These are phyloP conservation scores for Dryobates pubescens DNA, from an alignment of 2,797 vertebrate genomes.

Conservation along the genomic window DNA sequence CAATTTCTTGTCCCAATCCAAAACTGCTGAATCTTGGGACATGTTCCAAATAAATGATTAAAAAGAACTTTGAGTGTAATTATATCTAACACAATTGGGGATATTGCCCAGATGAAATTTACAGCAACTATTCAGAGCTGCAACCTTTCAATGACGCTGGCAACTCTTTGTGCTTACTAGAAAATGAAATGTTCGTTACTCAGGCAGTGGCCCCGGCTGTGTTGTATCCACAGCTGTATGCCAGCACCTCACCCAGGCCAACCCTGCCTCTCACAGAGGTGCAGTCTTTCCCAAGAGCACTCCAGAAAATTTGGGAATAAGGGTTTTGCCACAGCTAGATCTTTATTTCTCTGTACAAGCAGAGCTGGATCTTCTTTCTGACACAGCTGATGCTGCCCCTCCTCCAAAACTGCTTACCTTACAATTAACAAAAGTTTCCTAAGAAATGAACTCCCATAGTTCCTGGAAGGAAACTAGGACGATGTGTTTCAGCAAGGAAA, in stretches of 20 bases:
- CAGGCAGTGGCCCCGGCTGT: constrained; percentile 7
- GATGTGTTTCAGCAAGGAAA: neutral
- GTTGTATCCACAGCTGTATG: constrained; percentile 33
- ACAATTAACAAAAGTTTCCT: constrained; percentile 7
- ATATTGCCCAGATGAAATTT: constrained; percentile 69
- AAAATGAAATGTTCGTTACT: constrained; percentile 29
- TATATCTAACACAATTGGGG: constrained; percentile 69
- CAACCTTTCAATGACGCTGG: constrained; percentile 52
- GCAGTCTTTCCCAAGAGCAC: neutral
- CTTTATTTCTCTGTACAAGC: neutral
- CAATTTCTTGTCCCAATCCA: constrained; percentile 69
- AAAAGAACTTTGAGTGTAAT: constrained; percentile 73
- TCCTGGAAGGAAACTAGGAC: neutral
- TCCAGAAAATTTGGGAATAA: neutral
- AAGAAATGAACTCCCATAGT: neutral
- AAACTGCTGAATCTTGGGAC: constrained; percentile 71
- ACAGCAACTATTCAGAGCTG: constrained; percentile 50
- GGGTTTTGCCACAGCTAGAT: neutral
- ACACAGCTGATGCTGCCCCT: neutral
- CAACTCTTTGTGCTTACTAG: constrained; percentile 35
- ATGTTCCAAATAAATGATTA: constrained; percentile 71
- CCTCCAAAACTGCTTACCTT: neutral
- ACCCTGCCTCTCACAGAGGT: neutral
- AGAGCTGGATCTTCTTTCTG: constrained; percentile 1
- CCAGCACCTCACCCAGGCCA: constrained; percentile 36